Conservation (phyloP, 2,797 vertebrate genomes). For the Bradypodion pumilum region DNA sequence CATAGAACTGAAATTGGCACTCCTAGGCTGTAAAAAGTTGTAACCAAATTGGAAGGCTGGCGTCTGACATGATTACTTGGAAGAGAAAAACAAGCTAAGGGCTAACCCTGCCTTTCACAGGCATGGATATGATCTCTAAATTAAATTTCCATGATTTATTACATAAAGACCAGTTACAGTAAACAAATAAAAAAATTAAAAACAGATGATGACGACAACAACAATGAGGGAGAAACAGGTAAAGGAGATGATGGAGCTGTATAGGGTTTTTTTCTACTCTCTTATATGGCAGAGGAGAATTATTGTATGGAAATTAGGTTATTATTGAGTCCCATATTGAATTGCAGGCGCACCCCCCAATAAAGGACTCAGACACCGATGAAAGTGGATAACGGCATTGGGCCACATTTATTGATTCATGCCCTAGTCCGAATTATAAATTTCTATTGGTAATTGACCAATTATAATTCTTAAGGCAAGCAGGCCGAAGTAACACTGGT, state of each 20-base stretch:
- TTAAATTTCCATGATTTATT: conserved; percentile 69
- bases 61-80: conserved; percentile 54
- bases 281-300: conserved; percentile 7
- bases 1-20: conserved; percentile 36
- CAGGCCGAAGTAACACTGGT: no score
- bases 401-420: no score
- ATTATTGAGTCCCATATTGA: conserved; percentile 42
- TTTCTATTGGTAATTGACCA: no score
- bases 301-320: conserved; percentile 45
- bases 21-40: neutral
- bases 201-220: neutral
- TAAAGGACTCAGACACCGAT: no score
- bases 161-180: conserved; percentile 33
- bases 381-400: no score
- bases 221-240: neutral
- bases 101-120: conserved; percentile 55
- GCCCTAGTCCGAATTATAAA: no score
- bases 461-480: no score
- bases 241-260: conserved; percentile 6
- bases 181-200: conserved; percentile 33
- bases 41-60: conserved; percentile 60
- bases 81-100: conserved; percentile 25
- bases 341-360: no score
- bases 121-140: conserved; percentile 64
- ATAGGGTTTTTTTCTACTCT: neutral